phyloP scores from a whole-genome alignment of 2,113 vertebrate genomes.

The Felis catus region F.catus_Fca126_mat1.0 CM031415.1:15107001-15107500 shows the following conservation, averaged over 20 bases:
- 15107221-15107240: not conserved
- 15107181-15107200: not conserved
- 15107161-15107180: not conserved
- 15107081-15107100: not conserved
- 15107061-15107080: slow-evolving; percentile 34
- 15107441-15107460: slow-evolving; percentile 17
- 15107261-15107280: not conserved
- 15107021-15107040: not conserved
- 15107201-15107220: not conserved
- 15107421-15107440: slow-evolving; percentile 20
- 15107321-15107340: not conserved
- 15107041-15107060: not conserved
- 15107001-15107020: not conserved
- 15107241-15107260: not conserved
- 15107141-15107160: not conserved
- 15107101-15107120: not conserved
- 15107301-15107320: not conserved
- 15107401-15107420: not conserved
- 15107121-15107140: not conserved
- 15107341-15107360: not conserved
- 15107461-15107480: slow-evolving; percentile 61
- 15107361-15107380: not conserved
- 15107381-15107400: not conserved
- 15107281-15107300: not conserved
- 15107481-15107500: slow-evolving; percentile 68